Base-by-base conservation (phyloP, 2,888 invertebrate genomes). In the Tetrapedia diversipes region DNA sequence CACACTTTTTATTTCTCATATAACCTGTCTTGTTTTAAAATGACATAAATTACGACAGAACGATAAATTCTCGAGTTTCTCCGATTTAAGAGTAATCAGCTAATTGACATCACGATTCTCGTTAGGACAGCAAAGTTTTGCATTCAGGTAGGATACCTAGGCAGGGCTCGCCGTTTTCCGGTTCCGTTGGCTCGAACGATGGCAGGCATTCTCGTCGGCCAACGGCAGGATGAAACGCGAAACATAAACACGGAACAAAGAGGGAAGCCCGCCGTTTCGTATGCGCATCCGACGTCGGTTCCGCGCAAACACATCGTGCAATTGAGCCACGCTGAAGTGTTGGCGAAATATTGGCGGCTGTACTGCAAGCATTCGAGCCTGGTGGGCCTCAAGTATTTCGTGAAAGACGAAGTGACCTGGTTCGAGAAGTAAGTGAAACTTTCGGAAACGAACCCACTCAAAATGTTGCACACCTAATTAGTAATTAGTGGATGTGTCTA, bases 351-450 rank as follows among this genome's bases (percentile, higher is more conserved):
- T 49, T 56, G 82, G 27, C 80, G 77, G 11, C 56, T 80, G 27
- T 89, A 86, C 63, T 86, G 86, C 80, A 72, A 84, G 53, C 77
- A 83, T 54, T 85, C 87, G 32, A 86, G 82, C 54, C 69, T 88
- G 45, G 81, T 68, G 10, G 86, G 86, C 4, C 81, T 83, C 27
- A 85, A 86, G 60, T 87, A 88, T 57, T 72, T 87, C 41, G 77
- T 49, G 49, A 83, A 87, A 45, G 68, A 79, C 4, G 34, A 63
- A 16, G 81, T 81, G 56, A 74, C 82, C 19, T 84, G 83, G 84
- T 69, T 82, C 59, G 87, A 86, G 63, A 88, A 87, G 88, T 89
- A 82, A 82, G 39, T 60, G 32, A 45, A 73, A 56, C 60, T 61
- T 16, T 1, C n/a, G 24, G 4, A 43, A 24, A n/a, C n/a, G n/a